phyloP scores from a whole-genome alignment of 2,797 vertebrate species.

The Acanthurus lineatus region DNA sequence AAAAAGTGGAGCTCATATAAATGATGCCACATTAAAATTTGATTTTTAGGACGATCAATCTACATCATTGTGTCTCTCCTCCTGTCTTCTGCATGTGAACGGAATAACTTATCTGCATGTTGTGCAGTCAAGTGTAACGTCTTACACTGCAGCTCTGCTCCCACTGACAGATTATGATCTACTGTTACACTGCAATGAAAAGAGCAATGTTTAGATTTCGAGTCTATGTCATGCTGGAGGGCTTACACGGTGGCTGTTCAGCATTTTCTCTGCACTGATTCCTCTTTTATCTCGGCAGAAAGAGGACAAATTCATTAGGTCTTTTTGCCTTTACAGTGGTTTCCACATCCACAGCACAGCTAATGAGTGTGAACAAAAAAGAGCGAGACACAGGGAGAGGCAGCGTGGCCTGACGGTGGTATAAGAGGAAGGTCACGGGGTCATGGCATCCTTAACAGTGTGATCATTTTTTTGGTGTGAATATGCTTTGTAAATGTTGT shows the following conservation, averaged over 20 bases:
- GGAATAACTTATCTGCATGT: constrained; percentile 54
- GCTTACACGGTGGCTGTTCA: constrained; percentile 65
- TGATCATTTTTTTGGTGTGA: background rate
- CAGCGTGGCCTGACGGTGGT: background rate
- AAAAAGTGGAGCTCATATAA: constrained; percentile 13
- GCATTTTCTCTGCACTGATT: constrained; percentile 60
- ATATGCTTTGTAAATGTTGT: background rate
- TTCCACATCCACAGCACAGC: constrained; percentile 32
- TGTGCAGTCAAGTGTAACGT: constrained; percentile 63
- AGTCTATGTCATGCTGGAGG: constrained; percentile 60
- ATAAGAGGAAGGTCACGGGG: background rate
- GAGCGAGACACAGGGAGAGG: background rate
- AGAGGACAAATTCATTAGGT: constrained; percentile 62
- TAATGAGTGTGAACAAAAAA: constrained; percentile 47
- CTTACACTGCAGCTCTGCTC: constrained; percentile 50
- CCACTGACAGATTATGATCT: constrained; percentile 71
- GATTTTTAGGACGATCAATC: background rate
- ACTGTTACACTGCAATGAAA: constrained; percentile 68
- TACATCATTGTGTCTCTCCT: constrained; percentile 10
- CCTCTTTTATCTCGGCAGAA: constrained; percentile 69
- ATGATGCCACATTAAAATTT: constrained; percentile 27
- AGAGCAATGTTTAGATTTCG: constrained; percentile 73
- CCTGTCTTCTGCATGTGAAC: constrained; percentile 20
- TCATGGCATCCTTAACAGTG: background rate
- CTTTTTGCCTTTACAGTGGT: constrained; percentile 37